Percentiles rank a stretch among this genome's conserved stretches.
Conservation (phyloP, 2,113 vertebrate genomes). For the Engraulis encrasicolus region DNA sequence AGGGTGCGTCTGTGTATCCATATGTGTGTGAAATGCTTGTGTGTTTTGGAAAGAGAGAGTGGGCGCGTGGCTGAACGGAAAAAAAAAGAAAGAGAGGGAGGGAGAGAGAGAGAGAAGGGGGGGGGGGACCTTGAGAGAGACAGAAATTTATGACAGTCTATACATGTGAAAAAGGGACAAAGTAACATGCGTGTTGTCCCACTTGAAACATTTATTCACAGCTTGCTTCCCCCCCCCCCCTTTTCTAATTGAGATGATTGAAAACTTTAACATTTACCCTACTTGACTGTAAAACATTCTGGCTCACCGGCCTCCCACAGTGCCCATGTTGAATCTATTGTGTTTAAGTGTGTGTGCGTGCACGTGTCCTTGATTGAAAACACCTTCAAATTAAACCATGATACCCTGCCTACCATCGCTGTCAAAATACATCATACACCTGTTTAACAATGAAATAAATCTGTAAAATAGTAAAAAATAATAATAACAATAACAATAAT, state of each 20-base stretch:
- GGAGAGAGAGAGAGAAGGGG: neutral
- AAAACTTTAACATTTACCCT: neutral
- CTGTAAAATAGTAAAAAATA: neutral
- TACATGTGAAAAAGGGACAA: conserved; percentile 27
- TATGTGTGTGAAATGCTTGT: neutral
- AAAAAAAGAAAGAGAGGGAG: neutral
- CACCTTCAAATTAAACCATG: neutral
- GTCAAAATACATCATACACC: neutral
- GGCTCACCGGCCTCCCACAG: neutral
- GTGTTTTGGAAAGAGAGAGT: neutral
- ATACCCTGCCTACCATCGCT: neutral
- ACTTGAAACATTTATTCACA: neutral
- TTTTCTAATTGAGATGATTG: neutral
- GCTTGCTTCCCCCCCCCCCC: neutral
- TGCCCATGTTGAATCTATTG: neutral
- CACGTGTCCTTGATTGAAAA: neutral
- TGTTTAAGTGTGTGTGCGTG: too few species aligned
- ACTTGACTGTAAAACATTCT: neutral
- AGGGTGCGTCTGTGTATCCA: neutral
- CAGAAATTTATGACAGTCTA: too few species aligned
- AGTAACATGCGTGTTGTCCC: conserved; percentile 29
- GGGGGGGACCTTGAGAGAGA: neutral
- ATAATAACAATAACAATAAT: too few species aligned
- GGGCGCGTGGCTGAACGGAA: too few species aligned
- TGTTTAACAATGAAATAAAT: conserved; percentile 10